Conservation (phyloP, 1,140 invertebrate genomes). For the Ceratina australensis region DNA sequence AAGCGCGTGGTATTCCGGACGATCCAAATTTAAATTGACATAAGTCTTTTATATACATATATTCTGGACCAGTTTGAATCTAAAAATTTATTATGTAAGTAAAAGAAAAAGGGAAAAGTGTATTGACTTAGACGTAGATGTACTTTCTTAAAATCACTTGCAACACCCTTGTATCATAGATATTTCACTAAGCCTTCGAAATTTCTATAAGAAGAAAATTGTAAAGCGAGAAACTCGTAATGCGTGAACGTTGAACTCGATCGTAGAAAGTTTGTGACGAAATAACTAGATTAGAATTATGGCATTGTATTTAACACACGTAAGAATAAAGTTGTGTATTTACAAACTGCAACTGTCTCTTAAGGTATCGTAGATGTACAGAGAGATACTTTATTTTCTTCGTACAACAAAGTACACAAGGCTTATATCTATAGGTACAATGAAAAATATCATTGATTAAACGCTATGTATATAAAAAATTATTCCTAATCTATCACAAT, state of each 20-base stretch:
- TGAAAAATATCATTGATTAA: background rate
- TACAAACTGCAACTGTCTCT: background rate
- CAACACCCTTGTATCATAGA: background rate
- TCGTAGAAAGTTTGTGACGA: background rate
- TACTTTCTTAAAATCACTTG: background rate
- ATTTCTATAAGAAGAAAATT: background rate
- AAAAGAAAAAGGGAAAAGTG: background rate
- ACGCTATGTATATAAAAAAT: slow-evolving; percentile 9
- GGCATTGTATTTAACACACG: slow-evolving; percentile 30
- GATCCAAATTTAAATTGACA: no score
- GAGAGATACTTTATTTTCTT: background rate
- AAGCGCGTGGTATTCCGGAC: background rate
- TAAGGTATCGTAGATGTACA: background rate
- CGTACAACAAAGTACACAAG: no score
- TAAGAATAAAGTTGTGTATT: slow-evolving; percentile 41
- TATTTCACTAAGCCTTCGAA: slow-evolving; percentile 21
- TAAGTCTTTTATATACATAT: background rate
- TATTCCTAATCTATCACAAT: slow-evolving; percentile 24
- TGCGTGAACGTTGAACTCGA: background rate
- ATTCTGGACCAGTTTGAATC: background rate
- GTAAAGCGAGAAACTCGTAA: slow-evolving; percentile 2
- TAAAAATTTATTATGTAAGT: background rate
- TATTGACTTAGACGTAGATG: background rate
- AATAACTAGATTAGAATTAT: slow-evolving; percentile 14
- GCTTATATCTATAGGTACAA: no score